These are phyloP conservation scores for Plotosus lineatus DNA, from an alignment of 2,113 vertebrate species.

Conservation along the genomic window DNA sequence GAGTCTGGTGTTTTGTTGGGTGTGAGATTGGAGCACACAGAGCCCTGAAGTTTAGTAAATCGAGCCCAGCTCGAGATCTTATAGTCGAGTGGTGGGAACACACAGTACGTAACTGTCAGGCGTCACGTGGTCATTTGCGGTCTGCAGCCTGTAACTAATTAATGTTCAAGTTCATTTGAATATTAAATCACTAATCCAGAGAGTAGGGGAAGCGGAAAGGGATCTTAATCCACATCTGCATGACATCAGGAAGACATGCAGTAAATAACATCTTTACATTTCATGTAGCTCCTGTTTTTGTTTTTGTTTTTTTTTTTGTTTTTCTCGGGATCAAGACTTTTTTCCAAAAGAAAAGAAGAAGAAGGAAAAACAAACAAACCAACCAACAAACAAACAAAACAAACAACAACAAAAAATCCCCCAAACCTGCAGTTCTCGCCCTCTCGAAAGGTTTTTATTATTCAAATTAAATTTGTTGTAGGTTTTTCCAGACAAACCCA, in stretches of 20 bases:
- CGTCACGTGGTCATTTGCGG: slow-evolving; percentile 87
- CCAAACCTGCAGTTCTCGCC: no score
- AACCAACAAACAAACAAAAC: no score
- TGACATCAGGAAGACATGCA: background rate
- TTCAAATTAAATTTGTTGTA: slow-evolving; percentile 11
- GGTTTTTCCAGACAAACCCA: slow-evolving; percentile 19
- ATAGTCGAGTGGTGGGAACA: slow-evolving; percentile 65
- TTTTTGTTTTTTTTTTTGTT: no score
- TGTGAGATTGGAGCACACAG: no score
- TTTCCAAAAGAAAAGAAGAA: background rate
- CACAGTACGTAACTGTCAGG: slow-evolving; percentile 82
- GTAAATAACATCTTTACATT: background rate
- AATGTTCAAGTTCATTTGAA: slow-evolving; percentile 79
- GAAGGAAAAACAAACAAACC: background rate
- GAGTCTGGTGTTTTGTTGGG: no score
- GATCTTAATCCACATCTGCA: background rate
- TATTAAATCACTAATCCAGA: background rate
- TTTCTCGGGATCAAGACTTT: background rate
- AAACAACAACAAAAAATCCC: no score
- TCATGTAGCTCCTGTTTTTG: background rate
- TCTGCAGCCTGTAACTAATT: slow-evolving; percentile 86
- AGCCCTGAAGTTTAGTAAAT: background rate
- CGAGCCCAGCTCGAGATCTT: background rate
- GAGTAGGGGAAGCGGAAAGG: background rate
- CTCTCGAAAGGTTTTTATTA: slow-evolving; percentile 50